These are phyloP conservation scores for Drosophila mimetica DNA, from an alignment of 2,888 invertebrate genomes.

Conservation along the genomic window DNA sequence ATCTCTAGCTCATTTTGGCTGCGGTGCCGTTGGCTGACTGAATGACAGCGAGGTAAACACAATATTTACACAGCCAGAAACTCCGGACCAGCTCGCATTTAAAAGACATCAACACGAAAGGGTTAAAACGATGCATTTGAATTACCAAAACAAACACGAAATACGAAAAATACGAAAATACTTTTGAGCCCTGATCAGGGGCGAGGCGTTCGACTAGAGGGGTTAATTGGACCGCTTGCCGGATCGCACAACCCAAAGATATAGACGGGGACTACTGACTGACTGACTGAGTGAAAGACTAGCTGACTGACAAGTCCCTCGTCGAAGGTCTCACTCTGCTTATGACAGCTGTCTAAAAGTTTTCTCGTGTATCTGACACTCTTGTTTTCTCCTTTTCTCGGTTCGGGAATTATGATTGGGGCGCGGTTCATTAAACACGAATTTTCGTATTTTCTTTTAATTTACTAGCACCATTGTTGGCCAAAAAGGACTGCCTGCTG, in stretches of 20 bases:
- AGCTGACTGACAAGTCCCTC: slow-evolving; percentile 61
- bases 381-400: slow-evolving; percentile 8
- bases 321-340: slow-evolving; percentile 54
- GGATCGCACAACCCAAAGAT: slow-evolving; percentile 59
- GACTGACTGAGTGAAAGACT: slow-evolving; percentile 61
- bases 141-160: slow-evolving; percentile 76
- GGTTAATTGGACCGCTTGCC: slow-evolving; percentile 70
- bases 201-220: slow-evolving; percentile 41
- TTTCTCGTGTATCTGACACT: slow-evolving; percentile 39
- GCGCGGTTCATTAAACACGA: slow-evolving; percentile 61
- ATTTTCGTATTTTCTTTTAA: slow-evolving; percentile 72
- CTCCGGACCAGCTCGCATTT: slow-evolving; percentile 62
- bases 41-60: slow-evolving; percentile 47
- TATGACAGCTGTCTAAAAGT: slow-evolving; percentile 72
- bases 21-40: slow-evolving; percentile 31
- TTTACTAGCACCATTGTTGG: slow-evolving; percentile 46
- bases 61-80: slow-evolving; percentile 70
- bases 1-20: slow-evolving; percentile 10
- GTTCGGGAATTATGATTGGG: slow-evolving; percentile 35
- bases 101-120: slow-evolving; percentile 67
- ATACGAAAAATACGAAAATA: slow-evolving; percentile 63
- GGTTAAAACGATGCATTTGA: slow-evolving; percentile 73
- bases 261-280: slow-evolving; percentile 23
- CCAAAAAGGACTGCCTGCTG: slow-evolving; percentile 63
- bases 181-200: slow-evolving; percentile 53